Evolutionary conservation across 1,140 invertebrate genomes (phyloP).

Genomic region (Lepidurus couesii): DNA sequence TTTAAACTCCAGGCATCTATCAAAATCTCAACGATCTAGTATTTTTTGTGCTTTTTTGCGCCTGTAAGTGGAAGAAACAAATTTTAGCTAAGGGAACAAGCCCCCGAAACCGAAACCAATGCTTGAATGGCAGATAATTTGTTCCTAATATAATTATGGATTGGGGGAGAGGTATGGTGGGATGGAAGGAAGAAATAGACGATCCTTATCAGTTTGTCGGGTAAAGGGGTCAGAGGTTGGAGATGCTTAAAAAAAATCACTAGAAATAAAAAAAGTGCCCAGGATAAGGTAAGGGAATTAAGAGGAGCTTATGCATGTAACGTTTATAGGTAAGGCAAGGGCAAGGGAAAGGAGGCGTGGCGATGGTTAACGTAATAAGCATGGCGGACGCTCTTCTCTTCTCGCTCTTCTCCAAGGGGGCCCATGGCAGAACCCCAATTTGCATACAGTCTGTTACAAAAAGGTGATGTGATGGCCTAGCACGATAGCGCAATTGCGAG

Average conservation of each 20-base stretch:
- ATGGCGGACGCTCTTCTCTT: conserved; percentile 20
- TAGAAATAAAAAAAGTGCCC: neutral
- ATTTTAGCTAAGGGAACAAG: too few relatives aligned
- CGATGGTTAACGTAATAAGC: conserved; percentile 22
- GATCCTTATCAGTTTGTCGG: conserved; percentile 13
- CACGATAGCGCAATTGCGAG: neutral
- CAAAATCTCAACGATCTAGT: too few relatives aligned
- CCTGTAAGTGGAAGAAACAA: too few relatives aligned
- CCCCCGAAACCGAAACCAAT: neutral
- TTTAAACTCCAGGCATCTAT: too few relatives aligned
- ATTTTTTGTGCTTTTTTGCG: too few relatives aligned
- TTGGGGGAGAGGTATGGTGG: neutral
- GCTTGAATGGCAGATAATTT: neutral
- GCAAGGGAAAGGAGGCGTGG: neutral
- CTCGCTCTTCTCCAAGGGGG: conserved; percentile 20
- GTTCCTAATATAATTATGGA: neutral
- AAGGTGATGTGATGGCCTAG: conserved; percentile 13
- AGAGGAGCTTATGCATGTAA: neutral
- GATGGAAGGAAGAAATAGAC: neutral
- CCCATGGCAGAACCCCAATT: conserved; percentile 8
- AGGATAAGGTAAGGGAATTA: neutral
- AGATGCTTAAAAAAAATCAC: neutral
- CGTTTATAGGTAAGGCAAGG: conserved; percentile 9
- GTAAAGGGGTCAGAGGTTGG: neutral
- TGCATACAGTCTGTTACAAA: conserved; percentile 19